Conservation (phyloP, 2,888 invertebrate genomes). For the Gymnocheta viridis region DNA sequence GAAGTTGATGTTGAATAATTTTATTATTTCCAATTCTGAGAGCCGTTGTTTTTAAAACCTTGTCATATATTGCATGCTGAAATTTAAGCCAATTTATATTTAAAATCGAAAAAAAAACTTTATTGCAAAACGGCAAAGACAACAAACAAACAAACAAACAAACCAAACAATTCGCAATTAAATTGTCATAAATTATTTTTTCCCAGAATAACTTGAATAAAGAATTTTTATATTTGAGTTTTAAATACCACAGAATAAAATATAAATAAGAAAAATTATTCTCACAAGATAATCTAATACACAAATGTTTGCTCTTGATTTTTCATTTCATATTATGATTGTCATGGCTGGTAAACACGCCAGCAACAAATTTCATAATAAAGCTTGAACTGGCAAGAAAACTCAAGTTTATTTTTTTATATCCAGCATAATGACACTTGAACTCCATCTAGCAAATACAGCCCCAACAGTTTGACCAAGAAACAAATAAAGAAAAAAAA, state of each 20-base stretch:
- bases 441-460: constrained; percentile 40
- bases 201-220: constrained; percentile 35
- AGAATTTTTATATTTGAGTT: constrained; percentile 31
- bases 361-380: constrained; percentile 41
- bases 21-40: constrained; percentile 21
- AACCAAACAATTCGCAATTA: constrained; percentile 46
- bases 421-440: constrained; percentile 60
- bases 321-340: constrained; percentile 63
- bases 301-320: constrained; percentile 68
- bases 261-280: constrained; percentile 34
- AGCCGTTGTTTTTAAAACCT: neutral
- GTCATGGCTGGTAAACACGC: constrained; percentile 67
- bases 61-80: constrained; percentile 35
- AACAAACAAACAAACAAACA: neutral
- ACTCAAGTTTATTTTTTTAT: neutral
- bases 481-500: neutral
- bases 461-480: constrained; percentile 47
- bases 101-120: neutral
- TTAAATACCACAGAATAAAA: constrained; percentile 29
- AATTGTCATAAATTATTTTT: constrained; percentile 55
- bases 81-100: constrained; percentile 2
- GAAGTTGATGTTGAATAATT: neutral
- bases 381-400: neutral
- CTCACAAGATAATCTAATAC: constrained; percentile 63
- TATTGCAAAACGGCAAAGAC: neutral